Conservation (phyloP, 1,140 invertebrate genomes). For the Magallana ariakensis region DNA sequence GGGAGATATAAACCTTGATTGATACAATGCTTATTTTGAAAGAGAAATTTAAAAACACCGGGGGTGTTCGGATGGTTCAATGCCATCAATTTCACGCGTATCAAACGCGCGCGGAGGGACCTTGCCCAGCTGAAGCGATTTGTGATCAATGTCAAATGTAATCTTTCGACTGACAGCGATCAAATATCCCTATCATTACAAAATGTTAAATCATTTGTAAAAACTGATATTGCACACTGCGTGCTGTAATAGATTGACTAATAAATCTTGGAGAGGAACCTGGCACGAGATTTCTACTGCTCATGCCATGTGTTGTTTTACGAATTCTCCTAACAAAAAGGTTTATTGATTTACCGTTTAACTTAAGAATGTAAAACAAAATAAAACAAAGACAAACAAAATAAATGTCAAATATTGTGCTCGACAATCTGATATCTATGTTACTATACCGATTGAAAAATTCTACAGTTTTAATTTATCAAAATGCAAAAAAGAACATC, state of each 20-base stretch:
- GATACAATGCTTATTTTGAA: no score
- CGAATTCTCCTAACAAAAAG: neutral
- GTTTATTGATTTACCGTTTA: neutral
- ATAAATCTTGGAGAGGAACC: neutral
- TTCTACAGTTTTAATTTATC: no score
- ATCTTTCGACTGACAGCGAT: neutral
- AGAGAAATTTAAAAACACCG: neutral
- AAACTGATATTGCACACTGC: neutral
- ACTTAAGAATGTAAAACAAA: no score
- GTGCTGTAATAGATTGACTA: neutral
- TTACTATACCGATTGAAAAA: no score
- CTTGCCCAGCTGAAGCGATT: neutral
- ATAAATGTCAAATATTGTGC: no score
- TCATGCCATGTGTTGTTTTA: neutral
- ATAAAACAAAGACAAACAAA: no score
- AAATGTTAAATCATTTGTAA: constrained; percentile 10
- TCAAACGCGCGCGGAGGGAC: neutral
- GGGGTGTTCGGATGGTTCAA: neutral
- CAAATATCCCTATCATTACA: constrained; percentile 1
- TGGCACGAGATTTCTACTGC: neutral
- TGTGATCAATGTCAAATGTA: neutral
- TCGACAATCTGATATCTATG: no score
- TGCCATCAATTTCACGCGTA: neutral
- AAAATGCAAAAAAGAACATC: no score
- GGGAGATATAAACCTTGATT: no score